These are phyloP conservation scores for Melanargia galathea DNA, from an alignment of 2,888 invertebrate genomes.

Conservation along the genomic window DNA sequence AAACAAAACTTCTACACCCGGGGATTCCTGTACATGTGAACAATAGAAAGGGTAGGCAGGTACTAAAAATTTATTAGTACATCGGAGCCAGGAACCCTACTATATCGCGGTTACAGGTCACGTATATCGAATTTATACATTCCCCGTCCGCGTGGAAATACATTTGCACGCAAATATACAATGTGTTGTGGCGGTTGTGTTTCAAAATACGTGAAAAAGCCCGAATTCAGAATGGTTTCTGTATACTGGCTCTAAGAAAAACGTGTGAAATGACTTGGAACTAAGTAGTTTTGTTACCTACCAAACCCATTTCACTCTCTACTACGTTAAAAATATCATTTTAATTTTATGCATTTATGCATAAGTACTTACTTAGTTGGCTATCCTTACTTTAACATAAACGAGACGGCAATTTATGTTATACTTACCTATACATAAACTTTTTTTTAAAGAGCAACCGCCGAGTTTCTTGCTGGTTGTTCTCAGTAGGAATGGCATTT, in stretches of 20 bases:
- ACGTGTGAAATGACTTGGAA: neutral
- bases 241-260: neutral
- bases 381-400: too few relatives aligned
- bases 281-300: neutral
- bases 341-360: too few relatives aligned
- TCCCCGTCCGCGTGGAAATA: constrained; percentile 22
- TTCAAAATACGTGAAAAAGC: constrained; percentile 10
- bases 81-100: constrained; percentile 19
- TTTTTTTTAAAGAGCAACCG: too few relatives aligned
- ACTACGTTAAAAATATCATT: too few relatives aligned
- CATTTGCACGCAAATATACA: constrained; percentile 36
- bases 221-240: constrained; percentile 22
- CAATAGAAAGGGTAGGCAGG: constrained; percentile 22
- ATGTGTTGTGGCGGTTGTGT: constrained; percentile 18
- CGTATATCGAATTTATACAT: constrained; percentile 28
- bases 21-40: constrained; percentile 17
- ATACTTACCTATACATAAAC: too few relatives aligned
- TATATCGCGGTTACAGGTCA: constrained; percentile 29
- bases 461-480: too few relatives aligned
- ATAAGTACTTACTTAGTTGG: too few relatives aligned
- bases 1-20: constrained; percentile 10
- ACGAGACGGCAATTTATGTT: too few relatives aligned
- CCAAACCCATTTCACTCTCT: too few relatives aligned
- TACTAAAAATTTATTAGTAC: constrained; percentile 27
- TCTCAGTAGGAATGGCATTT: too few relatives aligned